Evolutionary conservation across 2,797 vertebrate species (phyloP), one percentile per base, ranked within the genome.

Genomic region (Eulemur coronatus): DNA sequence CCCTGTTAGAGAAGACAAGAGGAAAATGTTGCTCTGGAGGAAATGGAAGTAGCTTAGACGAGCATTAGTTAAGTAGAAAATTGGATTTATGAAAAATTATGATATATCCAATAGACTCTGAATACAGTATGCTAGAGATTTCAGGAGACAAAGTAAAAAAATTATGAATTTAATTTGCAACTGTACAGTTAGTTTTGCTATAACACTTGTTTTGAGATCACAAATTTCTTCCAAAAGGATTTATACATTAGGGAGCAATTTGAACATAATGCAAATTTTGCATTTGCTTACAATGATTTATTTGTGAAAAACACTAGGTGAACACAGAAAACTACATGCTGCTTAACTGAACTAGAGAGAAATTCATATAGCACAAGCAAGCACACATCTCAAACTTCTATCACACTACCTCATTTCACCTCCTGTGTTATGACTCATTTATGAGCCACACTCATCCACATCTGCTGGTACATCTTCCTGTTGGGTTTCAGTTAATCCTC

Each of bases 11-110:
- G 65, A 69, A 59, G 63, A 22, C 1, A 43, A 78, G 4, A 73
- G 55, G 35, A 43, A 91, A 91, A 65, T 46, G 18, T 33, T 94
- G 35, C 52, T 92, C 50, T 41, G n/a, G 38, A 59, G 80, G 52
- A 91, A 92, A 86, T 3, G 13, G 48, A 82, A 84, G 48, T 65
- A 48, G 7, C 65, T 70, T 55, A 52, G 75, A n/a, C 85, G 50
- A 75, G 59, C 11, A 52, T 50, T 55, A 84, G 46, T 55, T 97
- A 88, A 52, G 63, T 2, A 91, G 82, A 65, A 95, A 92, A 86
- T 41, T 48, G 41, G 43, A 79, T 59, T 85, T 57, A 96, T 41
- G 43, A 94, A 52, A 43, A 97, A 63, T 90, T 79, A 67, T 69
- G 80, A 35, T 61, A 81, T 61, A 28, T 26, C 38, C 46, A 76